These are phyloP conservation scores for Deroptyus accipitrinus DNA, from an alignment of 2,113 vertebrate species.

Conservation along the genomic window DNA sequence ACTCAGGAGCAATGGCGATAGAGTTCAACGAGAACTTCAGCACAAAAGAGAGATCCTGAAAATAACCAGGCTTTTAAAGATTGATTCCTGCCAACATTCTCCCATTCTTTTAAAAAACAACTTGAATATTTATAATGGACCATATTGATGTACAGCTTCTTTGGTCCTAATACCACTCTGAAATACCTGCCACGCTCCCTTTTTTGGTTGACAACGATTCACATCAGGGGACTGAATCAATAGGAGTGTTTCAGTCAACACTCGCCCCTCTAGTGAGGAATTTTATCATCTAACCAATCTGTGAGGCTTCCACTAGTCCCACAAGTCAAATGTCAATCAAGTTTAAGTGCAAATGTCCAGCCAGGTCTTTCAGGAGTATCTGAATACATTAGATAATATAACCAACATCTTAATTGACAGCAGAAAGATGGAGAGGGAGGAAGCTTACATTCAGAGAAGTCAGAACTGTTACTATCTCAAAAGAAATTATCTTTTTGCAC, in stretches of 20 bases:
- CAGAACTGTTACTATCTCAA: background rate
- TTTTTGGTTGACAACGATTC: background rate
- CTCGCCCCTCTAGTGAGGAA: background rate
- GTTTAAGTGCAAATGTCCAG: slow-evolving; percentile 5
- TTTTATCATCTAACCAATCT: slow-evolving; percentile 22
- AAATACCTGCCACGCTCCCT: background rate
- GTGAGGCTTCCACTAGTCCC: background rate
- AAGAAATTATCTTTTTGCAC: background rate
- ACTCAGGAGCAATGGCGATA: background rate
- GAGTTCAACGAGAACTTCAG: background rate
- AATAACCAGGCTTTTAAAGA: background rate
- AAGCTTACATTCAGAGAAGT: background rate
- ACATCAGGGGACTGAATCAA: background rate
- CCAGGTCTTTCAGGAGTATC: background rate
- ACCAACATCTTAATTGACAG: slow-evolving; percentile 9
- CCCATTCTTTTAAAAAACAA: background rate
- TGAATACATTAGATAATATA: slow-evolving; percentile 5
- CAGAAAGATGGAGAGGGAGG: background rate
- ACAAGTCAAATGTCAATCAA: slow-evolving; percentile 25
- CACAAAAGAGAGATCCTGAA: background rate
- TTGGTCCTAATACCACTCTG: background rate
- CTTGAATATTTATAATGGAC: background rate
- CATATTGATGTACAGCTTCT: background rate
- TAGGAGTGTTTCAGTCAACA: slow-evolving; percentile 10
- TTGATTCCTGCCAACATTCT: background rate